These are phyloP conservation scores for Apotomis capreana DNA, from an alignment of 2,888 invertebrate genomes.

Conservation along the genomic window DNA sequence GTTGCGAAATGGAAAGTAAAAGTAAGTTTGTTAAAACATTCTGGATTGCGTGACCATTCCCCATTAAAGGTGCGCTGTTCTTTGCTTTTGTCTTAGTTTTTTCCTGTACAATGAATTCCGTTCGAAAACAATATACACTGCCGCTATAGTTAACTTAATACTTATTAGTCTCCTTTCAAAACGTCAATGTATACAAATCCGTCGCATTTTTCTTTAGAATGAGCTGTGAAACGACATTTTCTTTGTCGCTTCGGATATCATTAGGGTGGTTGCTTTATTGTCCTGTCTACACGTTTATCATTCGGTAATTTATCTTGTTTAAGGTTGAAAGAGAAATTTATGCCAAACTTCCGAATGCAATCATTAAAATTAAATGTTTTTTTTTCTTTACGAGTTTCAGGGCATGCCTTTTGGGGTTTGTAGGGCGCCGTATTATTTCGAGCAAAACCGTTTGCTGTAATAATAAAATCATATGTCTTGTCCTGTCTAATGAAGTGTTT, in stretches of 20 bases:
- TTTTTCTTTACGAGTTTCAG: conserved; percentile 22
- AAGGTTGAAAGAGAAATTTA: conserved; percentile 44
- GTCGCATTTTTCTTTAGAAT: conserved; percentile 39
- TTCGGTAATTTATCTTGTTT: conserved; percentile 69
- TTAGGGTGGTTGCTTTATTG: conserved; percentile 59
- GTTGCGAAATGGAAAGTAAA: neutral
- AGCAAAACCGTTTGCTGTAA: too few relatives aligned
- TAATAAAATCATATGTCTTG: too few relatives aligned
- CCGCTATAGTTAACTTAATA: neutral
- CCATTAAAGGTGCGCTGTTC: conserved; percentile 48
- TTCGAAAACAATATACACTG: conserved; percentile 24
- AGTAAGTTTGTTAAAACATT: conserved; percentile 12
- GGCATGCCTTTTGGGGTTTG: neutral
- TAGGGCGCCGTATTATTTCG: neutral
- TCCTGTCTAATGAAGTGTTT: too few relatives aligned
- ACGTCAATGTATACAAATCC: conserved; percentile 39
- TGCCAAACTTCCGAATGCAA: conserved; percentile 40
- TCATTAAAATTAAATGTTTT: conserved; percentile 40
- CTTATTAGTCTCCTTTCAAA: conserved; percentile 21
- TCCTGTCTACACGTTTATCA: conserved; percentile 63
- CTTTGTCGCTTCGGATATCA: conserved; percentile 51
- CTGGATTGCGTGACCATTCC: conserved; percentile 51
- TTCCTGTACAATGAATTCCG: conserved; percentile 24
- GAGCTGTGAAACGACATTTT: conserved; percentile 46
- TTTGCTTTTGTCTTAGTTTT: conserved; percentile 39